Percentiles rank a stretch among this genome's conserved stretches.
These are phyloP conservation scores for Nothoprocta perdicaria DNA, from an alignment of 2,113 vertebrate genomes.

Conservation along the genomic window DNA sequence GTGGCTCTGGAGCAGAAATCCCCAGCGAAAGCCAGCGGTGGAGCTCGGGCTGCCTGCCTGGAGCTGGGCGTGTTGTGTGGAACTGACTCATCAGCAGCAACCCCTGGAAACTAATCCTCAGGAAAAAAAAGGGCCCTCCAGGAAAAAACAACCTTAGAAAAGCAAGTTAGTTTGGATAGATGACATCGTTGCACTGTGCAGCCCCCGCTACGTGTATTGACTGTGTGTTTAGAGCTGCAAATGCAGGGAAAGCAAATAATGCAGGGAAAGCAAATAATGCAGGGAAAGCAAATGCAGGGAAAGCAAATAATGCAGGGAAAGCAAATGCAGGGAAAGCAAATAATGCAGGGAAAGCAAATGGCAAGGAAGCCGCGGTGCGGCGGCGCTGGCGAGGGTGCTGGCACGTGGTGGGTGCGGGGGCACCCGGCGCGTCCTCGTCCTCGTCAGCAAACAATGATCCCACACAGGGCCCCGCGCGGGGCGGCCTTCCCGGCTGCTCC, in stretches of 20 bases:
- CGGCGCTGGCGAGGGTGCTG: not conserved
- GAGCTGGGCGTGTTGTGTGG: not conserved
- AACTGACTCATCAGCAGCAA: slow-evolving; percentile 25
- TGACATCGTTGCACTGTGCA: not conserved
- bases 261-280: too few species aligned
- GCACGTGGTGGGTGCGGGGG: not conserved
- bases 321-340: not conserved
- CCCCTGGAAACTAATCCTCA: slow-evolving; percentile 19
- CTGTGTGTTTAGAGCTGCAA: not conserved
- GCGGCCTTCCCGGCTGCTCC: not conserved
- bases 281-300: too few species aligned
- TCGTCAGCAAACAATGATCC: not conserved
- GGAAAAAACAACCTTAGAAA: slow-evolving; percentile 10
- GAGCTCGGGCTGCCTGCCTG: not conserved
- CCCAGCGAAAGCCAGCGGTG: not conserved
- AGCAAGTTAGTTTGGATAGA: not conserved
- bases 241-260: not conserved
- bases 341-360: not conserved
- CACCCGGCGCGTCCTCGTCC: not conserved
- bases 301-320: too few species aligned
- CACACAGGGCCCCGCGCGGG: rapidly evolving
- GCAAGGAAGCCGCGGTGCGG: not conserved
- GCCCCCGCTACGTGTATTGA: not conserved
- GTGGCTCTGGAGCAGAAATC: not conserved
- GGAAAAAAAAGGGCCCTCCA: not conserved